These are phyloP conservation scores for Trichonephila inaurata DNA, from an alignment of 1,140 invertebrate species.

Conservation along the genomic window DNA sequence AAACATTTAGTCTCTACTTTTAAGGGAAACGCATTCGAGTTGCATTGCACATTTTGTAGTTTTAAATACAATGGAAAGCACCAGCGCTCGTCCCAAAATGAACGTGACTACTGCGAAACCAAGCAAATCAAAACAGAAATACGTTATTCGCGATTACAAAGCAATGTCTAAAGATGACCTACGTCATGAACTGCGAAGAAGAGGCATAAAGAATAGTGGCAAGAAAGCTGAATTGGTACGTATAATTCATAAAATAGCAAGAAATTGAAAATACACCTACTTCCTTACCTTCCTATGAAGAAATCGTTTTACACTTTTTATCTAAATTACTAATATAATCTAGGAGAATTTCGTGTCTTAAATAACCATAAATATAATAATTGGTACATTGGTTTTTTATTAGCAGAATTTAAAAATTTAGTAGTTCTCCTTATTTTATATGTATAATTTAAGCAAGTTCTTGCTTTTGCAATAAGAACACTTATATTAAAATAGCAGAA, in stretches of 20 bases:
- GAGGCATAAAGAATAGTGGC: conserved; percentile 76
- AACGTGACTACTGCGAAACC: conserved; percentile 38
- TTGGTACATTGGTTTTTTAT: too few relatives aligned
- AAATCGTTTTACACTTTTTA: too few relatives aligned
- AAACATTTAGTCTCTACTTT: not conserved
- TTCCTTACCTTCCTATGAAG: too few relatives aligned
- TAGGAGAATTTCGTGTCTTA: too few relatives aligned
- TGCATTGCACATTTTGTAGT: not conserved
- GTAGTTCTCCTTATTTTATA: too few relatives aligned
- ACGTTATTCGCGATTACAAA: conserved; percentile 71
- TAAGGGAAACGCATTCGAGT: not conserved
- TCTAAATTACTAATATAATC: too few relatives aligned
- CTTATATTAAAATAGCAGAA: too few relatives aligned
- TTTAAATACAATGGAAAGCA: conserved; percentile 57
- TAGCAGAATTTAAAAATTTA: too few relatives aligned
- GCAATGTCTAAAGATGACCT: conserved; percentile 77
- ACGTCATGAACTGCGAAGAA: conserved; percentile 76
- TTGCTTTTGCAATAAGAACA: too few relatives aligned
- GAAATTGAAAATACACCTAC: not conserved
- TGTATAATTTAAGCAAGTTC: too few relatives aligned
- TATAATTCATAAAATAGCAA: conserved; percentile 28
- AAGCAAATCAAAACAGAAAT: conserved; percentile 70
- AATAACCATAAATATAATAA: too few relatives aligned
- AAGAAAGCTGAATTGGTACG: conserved; percentile 77
- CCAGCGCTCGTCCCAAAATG: conserved; percentile 24